A percentile compares a stretch with the other conserved stretches of the same genome.
These are phyloP conservation scores for Hypsopygia costalis DNA, from an alignment of 2,888 invertebrate genomes.

Conservation along the genomic window DNA sequence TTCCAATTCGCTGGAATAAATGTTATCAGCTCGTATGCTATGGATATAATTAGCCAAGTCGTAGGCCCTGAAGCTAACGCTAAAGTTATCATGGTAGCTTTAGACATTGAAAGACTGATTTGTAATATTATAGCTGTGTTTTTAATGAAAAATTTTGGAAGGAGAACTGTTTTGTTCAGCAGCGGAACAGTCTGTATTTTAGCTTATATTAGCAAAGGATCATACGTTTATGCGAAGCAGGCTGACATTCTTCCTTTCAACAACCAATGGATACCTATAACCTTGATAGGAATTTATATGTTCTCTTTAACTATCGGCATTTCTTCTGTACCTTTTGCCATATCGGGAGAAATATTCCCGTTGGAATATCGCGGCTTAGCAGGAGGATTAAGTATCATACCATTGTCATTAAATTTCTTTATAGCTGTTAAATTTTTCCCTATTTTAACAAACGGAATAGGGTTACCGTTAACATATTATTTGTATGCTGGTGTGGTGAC, in stretches of 20 bases:
- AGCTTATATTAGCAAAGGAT: conserved; percentile 78
- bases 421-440: conserved; percentile 84
- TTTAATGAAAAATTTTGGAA: conserved; percentile 79
- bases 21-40: conserved; percentile 85
- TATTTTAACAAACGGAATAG: conserved; percentile 68
- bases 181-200: conserved; percentile 80
- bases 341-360: conserved; percentile 86
- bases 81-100: conserved; percentile 82
- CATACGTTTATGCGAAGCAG: conserved; percentile 57
- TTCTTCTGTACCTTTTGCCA: conserved; percentile 85
- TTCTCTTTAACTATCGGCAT: conserved; percentile 81
- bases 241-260: conserved; percentile 44
- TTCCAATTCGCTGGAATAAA: conserved; percentile 86
- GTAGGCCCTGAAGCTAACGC: conserved; percentile 82
- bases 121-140: conserved; percentile 82
- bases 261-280: conserved; percentile 70
- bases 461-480: conserved; percentile 80
- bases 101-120: conserved; percentile 82
- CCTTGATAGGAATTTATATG: conserved; percentile 77
- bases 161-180: conserved; percentile 80
- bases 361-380: conserved; percentile 82
- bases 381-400: conserved; percentile 82
- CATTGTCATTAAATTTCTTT: conserved; percentile 83
- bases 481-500: conserved; percentile 80
- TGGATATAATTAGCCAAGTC: conserved; percentile 80